These are phyloP conservation scores for Canis aureus DNA, from an alignment of 2,113 vertebrate genomes.

Conservation along the genomic window DNA sequence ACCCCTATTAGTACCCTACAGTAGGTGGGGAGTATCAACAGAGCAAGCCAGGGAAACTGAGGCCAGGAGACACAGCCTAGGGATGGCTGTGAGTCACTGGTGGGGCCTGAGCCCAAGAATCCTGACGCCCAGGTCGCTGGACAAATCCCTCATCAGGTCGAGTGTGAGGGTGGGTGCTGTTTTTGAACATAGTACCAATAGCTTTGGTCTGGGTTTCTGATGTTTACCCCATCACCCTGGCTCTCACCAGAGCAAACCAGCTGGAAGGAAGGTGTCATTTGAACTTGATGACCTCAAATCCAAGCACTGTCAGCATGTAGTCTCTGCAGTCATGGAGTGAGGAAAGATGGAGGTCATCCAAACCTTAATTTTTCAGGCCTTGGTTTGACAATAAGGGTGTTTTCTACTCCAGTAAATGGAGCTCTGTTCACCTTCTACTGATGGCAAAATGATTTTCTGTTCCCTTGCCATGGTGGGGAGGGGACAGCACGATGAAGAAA, in stretches of 20 bases:
- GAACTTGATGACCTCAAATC: neutral
- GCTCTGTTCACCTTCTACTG: neutral
- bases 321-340: neutral
- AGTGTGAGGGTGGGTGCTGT: neutral
- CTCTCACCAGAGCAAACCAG: neutral
- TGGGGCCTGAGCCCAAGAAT: slow-evolving; percentile 37
- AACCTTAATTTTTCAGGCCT: slow-evolving; percentile 11
- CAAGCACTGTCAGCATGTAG: neutral
- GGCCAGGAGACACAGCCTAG: slow-evolving; percentile 55
- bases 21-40: slow-evolving; percentile 67
- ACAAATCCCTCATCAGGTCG: slow-evolving; percentile 10
- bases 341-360: neutral
- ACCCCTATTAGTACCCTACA: slow-evolving; percentile 66
- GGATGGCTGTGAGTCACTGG: slow-evolving; percentile 65
- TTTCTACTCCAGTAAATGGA: neutral
- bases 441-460: neutral
- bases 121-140: slow-evolving; percentile 28
- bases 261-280: neutral
- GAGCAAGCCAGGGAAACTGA: slow-evolving; percentile 73
- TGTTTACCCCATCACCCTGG: neutral
- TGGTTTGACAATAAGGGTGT: neutral
- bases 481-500: neutral
- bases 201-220: slow-evolving; percentile 31
- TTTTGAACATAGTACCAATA: neutral
- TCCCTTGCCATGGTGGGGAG: neutral